Conservation (phyloP, 2,888 invertebrate genomes). For the Tanypteryx hageni region DNA sequence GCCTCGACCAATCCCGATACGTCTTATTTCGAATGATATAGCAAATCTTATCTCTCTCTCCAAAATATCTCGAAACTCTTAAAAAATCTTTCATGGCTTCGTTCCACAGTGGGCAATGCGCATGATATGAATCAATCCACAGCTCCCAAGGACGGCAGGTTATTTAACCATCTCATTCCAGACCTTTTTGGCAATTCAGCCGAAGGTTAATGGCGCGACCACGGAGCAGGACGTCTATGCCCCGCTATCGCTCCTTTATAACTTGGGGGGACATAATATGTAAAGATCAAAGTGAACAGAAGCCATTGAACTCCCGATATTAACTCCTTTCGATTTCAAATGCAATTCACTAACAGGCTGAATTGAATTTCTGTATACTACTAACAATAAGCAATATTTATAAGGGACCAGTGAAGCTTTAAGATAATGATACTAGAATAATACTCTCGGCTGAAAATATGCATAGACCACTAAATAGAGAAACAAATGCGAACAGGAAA, state of each 20-base stretch:
- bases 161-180: constrained; percentile 51
- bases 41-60: neutral
- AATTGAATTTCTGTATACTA: too few species aligned
- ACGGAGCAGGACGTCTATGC: neutral
- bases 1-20: too few species aligned
- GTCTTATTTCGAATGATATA: too few species aligned
- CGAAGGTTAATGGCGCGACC: constrained; percentile 47
- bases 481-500: too few species aligned
- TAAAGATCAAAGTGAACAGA: neutral
- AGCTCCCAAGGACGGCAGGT: constrained; percentile 37
- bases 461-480: too few species aligned
- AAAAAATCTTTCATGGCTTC: constrained; percentile 11
- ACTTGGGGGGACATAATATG: neutral
- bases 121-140: constrained; percentile 26
- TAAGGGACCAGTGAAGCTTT: too few species aligned
- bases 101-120: neutral
- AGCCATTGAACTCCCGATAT: neutral
- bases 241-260: neutral
- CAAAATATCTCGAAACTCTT: neutral
- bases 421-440: too few species aligned
- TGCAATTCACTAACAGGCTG: too few species aligned
- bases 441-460: too few species aligned
- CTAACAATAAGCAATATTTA: too few species aligned
- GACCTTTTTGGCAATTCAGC: constrained; percentile 42
- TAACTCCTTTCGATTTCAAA: too few species aligned